Conservation (phyloP, 2,113 vertebrate genomes). For the Malurus alboscapulatus region DNA sequence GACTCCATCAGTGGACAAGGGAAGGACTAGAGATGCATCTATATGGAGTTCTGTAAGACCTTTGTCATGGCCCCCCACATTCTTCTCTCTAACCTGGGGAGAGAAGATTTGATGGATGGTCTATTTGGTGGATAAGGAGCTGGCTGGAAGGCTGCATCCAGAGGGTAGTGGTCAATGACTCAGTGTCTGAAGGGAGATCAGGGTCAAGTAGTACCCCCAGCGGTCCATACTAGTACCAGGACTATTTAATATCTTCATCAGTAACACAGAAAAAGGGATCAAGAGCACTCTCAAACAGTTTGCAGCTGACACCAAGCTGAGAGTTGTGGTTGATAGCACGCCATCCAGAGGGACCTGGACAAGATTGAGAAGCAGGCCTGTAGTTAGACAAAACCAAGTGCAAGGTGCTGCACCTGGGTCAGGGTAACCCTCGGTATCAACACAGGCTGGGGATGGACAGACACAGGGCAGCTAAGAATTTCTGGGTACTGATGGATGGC, state of each 20-base stretch:
- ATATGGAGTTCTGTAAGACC: not conserved
- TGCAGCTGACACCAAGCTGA: not conserved
- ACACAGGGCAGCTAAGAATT: not conserved
- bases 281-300: not conserved
- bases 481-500: not conserved
- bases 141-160: not conserved
- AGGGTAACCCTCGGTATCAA: not conserved
- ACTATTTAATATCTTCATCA: not conserved
- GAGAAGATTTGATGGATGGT: not conserved
- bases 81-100: not conserved
- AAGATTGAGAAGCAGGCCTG: accelerated
- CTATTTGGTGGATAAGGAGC: not conserved
- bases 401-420: not conserved
- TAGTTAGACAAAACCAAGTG: not conserved
- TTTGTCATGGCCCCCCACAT: not conserved
- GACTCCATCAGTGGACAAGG: not conserved
- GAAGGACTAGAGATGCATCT: not conserved
- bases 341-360: not conserved
- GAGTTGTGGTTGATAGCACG: not conserved
- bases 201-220: not conserved
- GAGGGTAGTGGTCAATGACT: not conserved
- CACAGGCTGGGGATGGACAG: not conserved
- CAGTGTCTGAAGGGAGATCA: not conserved
- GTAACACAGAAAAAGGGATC: accelerated
- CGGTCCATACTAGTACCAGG: accelerated